Base-by-base conservation (phyloP, 1,140 invertebrate species). In the Drosophila pruinosa region DNA sequence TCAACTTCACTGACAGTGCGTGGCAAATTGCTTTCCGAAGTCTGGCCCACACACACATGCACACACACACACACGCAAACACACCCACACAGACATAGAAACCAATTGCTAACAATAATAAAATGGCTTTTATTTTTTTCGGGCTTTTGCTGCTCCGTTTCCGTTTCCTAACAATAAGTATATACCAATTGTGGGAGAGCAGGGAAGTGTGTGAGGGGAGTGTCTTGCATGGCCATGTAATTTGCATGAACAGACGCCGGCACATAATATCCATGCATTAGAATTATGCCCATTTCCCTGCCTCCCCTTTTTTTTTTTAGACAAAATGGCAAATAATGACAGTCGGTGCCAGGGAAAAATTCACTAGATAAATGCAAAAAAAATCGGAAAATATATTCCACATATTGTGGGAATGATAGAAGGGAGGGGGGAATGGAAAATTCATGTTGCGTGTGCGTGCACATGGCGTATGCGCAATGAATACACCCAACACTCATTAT, bases 11-110 rank as follows among this genome's bases (percentile, higher is more conserved):
- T 88, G 82, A 70, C 82, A 88, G 82, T 88, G 82, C 82, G 82
- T 88, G 82, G 82, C 82, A 88, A 88, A 88, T 88, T 88, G 82
- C 82, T 88, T 88, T 88, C 72, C 82, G 80, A 88, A 88, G 83
- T 71, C 82, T 86, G 65, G 53, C 73, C 52, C 62, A 72, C 36
- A 45, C 41, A 63, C 56, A 47, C 54, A 59, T 47, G 65, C 45
- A 47, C 28, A 58, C 50, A 78, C 8, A 15, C 14, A 21, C 19
- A 28, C 10, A 6, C n/a, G 15, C 10, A 52, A 36, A 47, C 24
- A 21, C 22, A 31, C 39, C 62, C 41, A 39, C 38, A 61, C 56
- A 59, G 10, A 10, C 26, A 34, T 52, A 34, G 38, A 74, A 71
- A 68, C 70, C 78, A 67, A 86, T 81, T 77, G 71, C 77, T 78